phyloP scores from a whole-genome alignment of 2,797 vertebrate genomes.

The Anguilla pacifica region DNA sequence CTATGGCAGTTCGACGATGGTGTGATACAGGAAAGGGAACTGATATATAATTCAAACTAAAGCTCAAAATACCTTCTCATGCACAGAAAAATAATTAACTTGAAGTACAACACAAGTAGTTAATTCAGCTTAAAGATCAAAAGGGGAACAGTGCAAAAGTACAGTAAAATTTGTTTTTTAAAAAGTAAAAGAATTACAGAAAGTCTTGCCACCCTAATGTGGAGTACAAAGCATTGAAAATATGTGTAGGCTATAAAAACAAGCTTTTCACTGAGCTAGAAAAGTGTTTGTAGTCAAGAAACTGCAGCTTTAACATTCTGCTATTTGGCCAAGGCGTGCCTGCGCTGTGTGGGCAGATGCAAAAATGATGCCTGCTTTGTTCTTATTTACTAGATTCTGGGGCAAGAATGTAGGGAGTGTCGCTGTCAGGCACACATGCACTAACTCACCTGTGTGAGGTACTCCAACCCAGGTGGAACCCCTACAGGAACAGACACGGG shows the following conservation, averaged over 20 bases:
- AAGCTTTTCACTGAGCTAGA: background rate
- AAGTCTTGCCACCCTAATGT: background rate
- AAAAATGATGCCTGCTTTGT: background rate
- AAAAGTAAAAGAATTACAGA: background rate
- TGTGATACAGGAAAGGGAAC: background rate
- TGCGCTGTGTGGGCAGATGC: background rate
- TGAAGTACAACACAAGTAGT: background rate
- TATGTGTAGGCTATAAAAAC: background rate
- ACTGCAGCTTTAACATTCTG: background rate
- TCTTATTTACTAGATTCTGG: background rate
- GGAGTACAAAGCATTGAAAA: background rate
- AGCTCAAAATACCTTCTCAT: background rate
- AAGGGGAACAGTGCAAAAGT: background rate
- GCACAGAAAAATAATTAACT: background rate
- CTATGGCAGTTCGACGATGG: no score
- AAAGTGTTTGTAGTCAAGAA: background rate
- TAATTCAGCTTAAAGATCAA: background rate
- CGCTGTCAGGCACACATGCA: no score
- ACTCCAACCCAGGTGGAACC: slow-evolving; percentile 82
- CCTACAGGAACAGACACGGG: slow-evolving; percentile 53
- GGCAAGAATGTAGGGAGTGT: background rate
- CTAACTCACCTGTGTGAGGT: slow-evolving; percentile 78
- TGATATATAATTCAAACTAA: background rate
- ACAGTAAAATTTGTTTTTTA: background rate
- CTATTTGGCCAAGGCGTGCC: background rate